phyloP scores from a whole-genome alignment of 2,113 vertebrate genomes.

The Heterochromis multidens region DNA sequence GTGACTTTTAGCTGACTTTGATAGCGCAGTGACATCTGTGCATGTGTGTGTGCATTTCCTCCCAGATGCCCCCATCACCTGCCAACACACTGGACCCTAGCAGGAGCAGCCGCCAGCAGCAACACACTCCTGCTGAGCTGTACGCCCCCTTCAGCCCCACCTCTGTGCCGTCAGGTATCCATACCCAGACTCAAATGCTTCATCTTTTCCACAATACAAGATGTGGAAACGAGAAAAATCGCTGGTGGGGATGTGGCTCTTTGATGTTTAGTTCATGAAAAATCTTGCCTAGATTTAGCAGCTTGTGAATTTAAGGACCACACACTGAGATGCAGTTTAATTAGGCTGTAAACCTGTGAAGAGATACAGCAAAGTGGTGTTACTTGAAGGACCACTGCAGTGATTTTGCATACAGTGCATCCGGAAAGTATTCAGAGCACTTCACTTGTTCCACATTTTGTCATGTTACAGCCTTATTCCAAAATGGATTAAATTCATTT shows the following conservation, averaged over 20 bases:
- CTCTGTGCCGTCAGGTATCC: constrained; percentile 92
- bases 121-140: constrained; percentile 85
- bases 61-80: constrained; percentile 96
- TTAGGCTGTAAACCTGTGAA: not conserved
- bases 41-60: constrained; percentile 9
- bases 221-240: constrained; percentile 1
- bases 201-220: not conserved
- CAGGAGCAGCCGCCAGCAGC: constrained; percentile 81
- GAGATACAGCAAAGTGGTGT: not conserved
- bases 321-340: not conserved
- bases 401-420: not conserved
- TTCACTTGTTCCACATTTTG: too few species aligned
- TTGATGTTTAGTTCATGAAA: constrained; percentile 5
- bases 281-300: not conserved
- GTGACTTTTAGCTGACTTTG: constrained; percentile 54
- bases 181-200: not conserved
- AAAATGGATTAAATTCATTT: too few species aligned
- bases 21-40: constrained; percentile 26
- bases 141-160: constrained; percentile 92
- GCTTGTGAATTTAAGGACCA: not conserved
- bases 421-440: too few species aligned
- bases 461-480: too few species aligned
- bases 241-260: not conserved
- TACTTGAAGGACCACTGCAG: not conserved
- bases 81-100: constrained; percentile 95